Evolutionary conservation across 2,797 vertebrate genomes (phyloP).

Genomic region (Lepus townsendii): DNA sequence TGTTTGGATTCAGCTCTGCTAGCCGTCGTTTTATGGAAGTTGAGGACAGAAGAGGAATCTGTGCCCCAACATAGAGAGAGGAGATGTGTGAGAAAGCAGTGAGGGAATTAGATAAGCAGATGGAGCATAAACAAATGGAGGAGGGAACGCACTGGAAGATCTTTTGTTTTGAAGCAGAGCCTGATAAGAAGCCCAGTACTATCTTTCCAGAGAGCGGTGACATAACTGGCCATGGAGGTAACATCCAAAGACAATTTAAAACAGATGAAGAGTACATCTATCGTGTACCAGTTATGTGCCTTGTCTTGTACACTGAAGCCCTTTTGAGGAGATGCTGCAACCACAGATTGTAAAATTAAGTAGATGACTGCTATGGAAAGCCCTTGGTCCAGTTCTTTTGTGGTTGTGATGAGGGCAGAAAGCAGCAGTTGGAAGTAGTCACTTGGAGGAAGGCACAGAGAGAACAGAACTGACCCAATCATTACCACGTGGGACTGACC

Average conservation of each 20-base stretch:
- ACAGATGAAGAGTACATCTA: neutral
- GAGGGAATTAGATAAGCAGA: neutral
- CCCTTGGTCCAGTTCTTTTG: neutral
- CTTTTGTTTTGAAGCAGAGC: neutral
- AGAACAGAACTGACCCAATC: neutral
- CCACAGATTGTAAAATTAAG: neutral
- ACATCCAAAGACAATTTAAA: neutral
- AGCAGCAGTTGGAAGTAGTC: neutral
- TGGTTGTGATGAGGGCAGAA: neutral
- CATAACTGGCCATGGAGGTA: neutral
- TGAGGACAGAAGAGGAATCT: neutral
- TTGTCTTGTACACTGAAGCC: neutral
- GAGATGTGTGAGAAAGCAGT: neutral
- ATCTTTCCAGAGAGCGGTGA: neutral
- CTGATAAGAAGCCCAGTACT: neutral
- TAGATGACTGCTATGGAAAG: neutral
- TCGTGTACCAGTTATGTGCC: rapidly evolving
- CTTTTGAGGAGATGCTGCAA: neutral
- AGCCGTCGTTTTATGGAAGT: neutral
- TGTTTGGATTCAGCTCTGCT: neutral
- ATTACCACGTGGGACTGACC: too few relatives aligned
- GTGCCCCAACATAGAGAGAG: too few relatives aligned
- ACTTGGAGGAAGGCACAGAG: rapidly evolving
- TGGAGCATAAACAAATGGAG: neutral
- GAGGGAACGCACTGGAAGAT: neutral